Evolutionary conservation across 1,140 invertebrate species (phyloP).

Genomic region (Platyura marginata): DNA sequence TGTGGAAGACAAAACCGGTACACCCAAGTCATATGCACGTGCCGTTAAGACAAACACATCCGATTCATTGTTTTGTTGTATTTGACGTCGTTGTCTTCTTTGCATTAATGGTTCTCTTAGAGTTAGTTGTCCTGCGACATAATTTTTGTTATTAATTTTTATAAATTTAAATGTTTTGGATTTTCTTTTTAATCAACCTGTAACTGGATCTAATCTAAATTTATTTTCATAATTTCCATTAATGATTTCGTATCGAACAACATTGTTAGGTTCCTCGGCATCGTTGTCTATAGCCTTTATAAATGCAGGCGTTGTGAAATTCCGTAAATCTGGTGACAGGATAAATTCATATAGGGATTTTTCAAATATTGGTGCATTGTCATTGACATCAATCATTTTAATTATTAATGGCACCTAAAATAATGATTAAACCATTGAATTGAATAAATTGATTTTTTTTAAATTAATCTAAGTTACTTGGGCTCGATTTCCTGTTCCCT

Average conservation of each 20-base stretch:
- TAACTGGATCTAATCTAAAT: conserved; percentile 56
- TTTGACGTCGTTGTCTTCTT: conserved; percentile 20
- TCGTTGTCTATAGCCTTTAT: conserved; percentile 68
- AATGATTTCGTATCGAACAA: conserved; percentile 66
- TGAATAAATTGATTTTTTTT: background rate
- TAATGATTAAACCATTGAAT: background rate
- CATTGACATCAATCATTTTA: conserved; percentile 68
- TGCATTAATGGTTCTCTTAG: conserved; percentile 29
- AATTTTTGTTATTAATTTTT: background rate
- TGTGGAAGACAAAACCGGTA: conserved; percentile 47
- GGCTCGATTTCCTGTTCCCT: conserved; percentile 56
- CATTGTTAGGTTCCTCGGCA: conserved; percentile 67
- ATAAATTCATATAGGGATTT: conserved; percentile 64
- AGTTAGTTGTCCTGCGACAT: conserved; percentile 26
- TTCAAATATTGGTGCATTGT: conserved; percentile 68
- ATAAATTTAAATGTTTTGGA: background rate
- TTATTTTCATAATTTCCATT: conserved; percentile 61
- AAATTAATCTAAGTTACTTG: conserved; percentile 7
- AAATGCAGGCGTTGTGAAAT: conserved; percentile 50
- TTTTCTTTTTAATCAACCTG: conserved; percentile 41
- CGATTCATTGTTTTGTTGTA: conserved; percentile 20
- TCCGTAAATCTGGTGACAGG: conserved; percentile 46
- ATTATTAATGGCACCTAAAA: conserved; percentile 48
- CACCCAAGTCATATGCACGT: conserved; percentile 61
- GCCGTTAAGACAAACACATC: conserved; percentile 42